Percentiles rank a stretch among this genome's conserved stretches.
Evolutionary conservation across 2,888 invertebrate genomes (phyloP).

Genomic region (Morinoia aosen): DNA sequence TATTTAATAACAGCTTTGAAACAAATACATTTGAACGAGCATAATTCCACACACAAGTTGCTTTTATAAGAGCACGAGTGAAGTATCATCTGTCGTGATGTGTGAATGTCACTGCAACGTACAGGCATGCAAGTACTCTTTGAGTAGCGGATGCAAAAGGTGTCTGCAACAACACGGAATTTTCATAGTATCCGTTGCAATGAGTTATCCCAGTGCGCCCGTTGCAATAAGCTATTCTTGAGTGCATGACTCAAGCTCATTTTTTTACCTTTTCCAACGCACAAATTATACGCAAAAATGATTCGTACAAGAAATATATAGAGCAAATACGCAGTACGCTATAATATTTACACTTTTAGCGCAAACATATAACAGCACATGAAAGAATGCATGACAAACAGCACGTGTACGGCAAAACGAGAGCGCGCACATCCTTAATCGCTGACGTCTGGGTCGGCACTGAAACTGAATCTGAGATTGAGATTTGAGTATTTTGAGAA

Average conservation of each 20-base stretch:
- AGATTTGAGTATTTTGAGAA: no score
- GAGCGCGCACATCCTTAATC: neutral
- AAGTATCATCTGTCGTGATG: neutral
- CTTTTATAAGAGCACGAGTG: neutral
- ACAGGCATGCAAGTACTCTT: neutral
- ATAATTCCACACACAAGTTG: no score
- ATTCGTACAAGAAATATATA: neutral
- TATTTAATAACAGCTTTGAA: no score
- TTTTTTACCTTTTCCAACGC: neutral
- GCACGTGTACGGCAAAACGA: neutral
- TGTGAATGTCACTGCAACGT: neutral
- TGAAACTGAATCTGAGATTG: neutral
- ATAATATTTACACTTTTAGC: neutral
- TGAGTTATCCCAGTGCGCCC: neutral
- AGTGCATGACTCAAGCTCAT: slow-evolving; percentile 34
- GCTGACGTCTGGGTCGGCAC: slow-evolving; percentile 10
- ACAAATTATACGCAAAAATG: neutral
- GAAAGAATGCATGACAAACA: neutral
- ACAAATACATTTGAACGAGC: no score
- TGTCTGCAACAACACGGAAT: neutral
- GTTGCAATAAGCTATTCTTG: slow-evolving; percentile 40
- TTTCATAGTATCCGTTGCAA: neutral
- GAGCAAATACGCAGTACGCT: neutral
- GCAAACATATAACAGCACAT: neutral
- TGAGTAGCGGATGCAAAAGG: neutral